Conservation (phyloP, 2,113 vertebrate genomes). For the Pitta sordida region DNA sequence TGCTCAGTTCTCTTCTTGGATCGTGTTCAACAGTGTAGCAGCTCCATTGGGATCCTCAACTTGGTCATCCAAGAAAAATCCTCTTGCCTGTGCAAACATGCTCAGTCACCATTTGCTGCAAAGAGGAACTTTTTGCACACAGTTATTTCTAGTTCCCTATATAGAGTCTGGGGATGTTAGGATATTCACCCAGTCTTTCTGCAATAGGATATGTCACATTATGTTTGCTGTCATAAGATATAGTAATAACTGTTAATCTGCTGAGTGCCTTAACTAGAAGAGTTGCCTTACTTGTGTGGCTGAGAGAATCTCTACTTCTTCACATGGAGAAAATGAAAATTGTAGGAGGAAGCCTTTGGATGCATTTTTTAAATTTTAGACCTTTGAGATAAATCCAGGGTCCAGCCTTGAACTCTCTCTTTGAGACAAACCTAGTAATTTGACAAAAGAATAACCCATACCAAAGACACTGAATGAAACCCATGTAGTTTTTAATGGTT, state of each 20-base stretch:
- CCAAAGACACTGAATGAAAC: not conserved
- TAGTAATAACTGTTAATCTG: not conserved
- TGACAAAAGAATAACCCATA: not conserved
- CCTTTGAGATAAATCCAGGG: not conserved
- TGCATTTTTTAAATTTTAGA: not conserved
- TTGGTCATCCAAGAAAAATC: not conserved
- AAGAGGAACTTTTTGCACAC: rapidly evolving
- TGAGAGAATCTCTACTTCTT: not conserved
- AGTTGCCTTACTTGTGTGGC: not conserved
- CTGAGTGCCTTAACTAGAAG: not conserved
- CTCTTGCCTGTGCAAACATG: not conserved
- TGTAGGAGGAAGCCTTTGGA: not conserved
- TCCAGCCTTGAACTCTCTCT: not conserved
- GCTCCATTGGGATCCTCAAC: not conserved
- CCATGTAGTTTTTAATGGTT: not conserved
- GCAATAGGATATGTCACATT: not conserved
- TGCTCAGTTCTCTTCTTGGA: not conserved
- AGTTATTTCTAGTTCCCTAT: not conserved
- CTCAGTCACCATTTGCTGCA: not conserved
- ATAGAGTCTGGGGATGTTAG: not conserved
- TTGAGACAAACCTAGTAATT: not conserved
- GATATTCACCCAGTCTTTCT: not conserved
- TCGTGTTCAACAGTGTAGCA: rapidly evolving
- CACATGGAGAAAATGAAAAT: not conserved
- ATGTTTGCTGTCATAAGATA: not conserved